phyloP scores from a whole-genome alignment of 2,888 invertebrate genomes.

The Orthosia cruda region DNA sequence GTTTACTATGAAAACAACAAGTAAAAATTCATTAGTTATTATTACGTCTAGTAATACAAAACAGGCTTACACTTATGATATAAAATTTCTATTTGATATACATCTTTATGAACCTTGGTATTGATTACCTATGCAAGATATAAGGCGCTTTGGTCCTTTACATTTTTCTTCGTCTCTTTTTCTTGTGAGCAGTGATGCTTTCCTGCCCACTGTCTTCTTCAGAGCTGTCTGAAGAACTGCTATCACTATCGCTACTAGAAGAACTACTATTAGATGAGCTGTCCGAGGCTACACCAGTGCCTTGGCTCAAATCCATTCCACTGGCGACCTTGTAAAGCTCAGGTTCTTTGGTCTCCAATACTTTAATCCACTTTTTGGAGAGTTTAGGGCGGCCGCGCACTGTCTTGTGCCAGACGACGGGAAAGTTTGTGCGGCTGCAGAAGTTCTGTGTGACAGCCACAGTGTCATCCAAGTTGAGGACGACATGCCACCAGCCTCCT shows the following conservation, averaged over 20 bases:
- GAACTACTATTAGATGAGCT: conserved; percentile 97
- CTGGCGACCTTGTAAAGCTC: conserved; percentile 96
- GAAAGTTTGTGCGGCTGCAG: conserved; percentile 98
- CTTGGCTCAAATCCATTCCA: conserved; percentile 95
- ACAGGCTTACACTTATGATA: conserved; percentile 78
- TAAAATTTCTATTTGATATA: conserved; percentile 67
- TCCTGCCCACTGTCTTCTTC: conserved; percentile 97
- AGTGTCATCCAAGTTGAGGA: conserved; percentile 98
- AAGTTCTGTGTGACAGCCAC: conserved; percentile 99
- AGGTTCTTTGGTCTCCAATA: conserved; percentile 94
- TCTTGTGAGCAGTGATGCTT: conserved; percentile 96
- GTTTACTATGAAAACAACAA: conserved; percentile 79
- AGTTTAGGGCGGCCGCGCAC: conserved; percentile 98
- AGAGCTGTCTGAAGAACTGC: conserved; percentile 90
- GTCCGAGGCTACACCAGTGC: conserved; percentile 98
- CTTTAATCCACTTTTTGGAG: conserved; percentile 97
- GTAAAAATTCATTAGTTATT: conserved; percentile 77
- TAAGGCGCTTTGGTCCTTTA: conserved; percentile 80
- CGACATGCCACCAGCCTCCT: conserved; percentile 99
- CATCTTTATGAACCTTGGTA: conserved; percentile 72
- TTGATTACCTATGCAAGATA: conserved; percentile 69
- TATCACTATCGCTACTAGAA: conserved; percentile 93
- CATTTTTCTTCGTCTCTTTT: conserved; percentile 93
- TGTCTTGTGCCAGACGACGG: conserved; percentile 99
- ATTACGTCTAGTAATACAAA: conserved; percentile 85